Evolutionary conservation across 2,797 vertebrate species (phyloP).

Genomic region (Anolis apletophallus): DNA sequence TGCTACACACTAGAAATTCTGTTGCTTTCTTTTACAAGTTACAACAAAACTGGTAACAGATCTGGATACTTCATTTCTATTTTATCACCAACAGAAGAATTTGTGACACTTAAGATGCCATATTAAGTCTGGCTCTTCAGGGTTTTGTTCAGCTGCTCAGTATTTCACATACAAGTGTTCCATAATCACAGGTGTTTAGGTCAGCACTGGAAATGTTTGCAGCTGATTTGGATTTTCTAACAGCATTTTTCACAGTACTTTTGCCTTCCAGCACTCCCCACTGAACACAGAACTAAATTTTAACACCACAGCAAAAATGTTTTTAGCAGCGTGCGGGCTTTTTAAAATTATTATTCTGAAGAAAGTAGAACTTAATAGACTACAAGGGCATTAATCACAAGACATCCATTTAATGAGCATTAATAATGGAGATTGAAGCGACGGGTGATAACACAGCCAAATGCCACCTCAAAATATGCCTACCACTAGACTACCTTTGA

Average conservation of each 20-base stretch:
- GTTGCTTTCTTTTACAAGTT: background rate
- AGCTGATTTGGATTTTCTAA: background rate
- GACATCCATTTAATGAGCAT: constrained; percentile 27
- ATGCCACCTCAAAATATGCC: background rate
- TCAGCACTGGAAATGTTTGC: constrained; percentile 5
- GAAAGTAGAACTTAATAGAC: background rate
- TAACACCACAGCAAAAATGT: background rate
- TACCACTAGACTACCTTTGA: background rate
- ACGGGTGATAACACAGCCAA: background rate
- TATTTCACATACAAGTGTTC: background rate
- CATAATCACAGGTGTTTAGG: background rate
- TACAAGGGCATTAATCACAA: constrained; percentile 19
- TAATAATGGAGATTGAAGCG: accelerated
- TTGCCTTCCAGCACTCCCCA: background rate
- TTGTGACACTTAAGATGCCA: background rate
- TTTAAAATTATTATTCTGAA: constrained; percentile 34
- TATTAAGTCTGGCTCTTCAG: background rate
- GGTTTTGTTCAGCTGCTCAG: background rate
- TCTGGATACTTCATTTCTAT: background rate
- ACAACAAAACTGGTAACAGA: background rate
- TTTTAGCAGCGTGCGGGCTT: constrained; percentile 1
- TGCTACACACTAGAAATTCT: background rate
- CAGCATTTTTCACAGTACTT: background rate
- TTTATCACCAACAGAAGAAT: background rate
- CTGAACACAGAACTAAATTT: background rate